These are phyloP conservation scores for Paragorgia papillata DNA, from an alignment of 92 coral and sea anemone species.

Conservation along the genomic window DNA sequence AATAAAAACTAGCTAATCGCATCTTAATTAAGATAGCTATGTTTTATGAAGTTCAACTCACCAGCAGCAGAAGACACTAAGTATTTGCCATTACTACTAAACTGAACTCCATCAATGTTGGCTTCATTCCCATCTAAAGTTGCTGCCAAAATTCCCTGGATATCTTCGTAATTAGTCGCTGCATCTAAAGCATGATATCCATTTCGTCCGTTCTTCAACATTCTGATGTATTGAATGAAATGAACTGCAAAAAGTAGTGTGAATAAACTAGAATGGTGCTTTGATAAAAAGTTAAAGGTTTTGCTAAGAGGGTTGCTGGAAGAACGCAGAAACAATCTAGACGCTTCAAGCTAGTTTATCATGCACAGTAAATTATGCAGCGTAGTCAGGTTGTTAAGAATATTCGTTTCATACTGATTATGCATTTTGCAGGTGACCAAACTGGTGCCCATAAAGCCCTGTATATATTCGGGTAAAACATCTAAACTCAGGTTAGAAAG, in stretches of 20 bases:
- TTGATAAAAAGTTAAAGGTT: no score
- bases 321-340: background rate
- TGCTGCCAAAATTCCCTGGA: constrained; percentile 67
- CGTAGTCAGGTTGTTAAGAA: background rate
- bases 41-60: constrained; percentile 40
- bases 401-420: no score
- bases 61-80: constrained; percentile 96
- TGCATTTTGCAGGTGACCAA: no score
- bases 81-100: constrained; percentile 94
- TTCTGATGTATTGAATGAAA: background rate
- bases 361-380: background rate
- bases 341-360: background rate
- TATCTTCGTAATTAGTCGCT: background rate
- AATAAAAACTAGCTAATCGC: no score
- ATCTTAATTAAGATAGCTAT: no score
- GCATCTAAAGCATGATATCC: constrained; percentile 5
- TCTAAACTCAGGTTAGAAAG: no score
- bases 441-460: no score
- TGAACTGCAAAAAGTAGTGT: background rate
- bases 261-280: background rate
- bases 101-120: constrained; percentile 90
- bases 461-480: no score
- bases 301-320: no score
- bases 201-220: constrained; percentile 21
- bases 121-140: constrained; percentile 81